Evolutionary conservation across 2,113 vertebrate species (phyloP), one percentile per base, ranked within the genome.

Genomic region (Morone chrysops): DNA sequence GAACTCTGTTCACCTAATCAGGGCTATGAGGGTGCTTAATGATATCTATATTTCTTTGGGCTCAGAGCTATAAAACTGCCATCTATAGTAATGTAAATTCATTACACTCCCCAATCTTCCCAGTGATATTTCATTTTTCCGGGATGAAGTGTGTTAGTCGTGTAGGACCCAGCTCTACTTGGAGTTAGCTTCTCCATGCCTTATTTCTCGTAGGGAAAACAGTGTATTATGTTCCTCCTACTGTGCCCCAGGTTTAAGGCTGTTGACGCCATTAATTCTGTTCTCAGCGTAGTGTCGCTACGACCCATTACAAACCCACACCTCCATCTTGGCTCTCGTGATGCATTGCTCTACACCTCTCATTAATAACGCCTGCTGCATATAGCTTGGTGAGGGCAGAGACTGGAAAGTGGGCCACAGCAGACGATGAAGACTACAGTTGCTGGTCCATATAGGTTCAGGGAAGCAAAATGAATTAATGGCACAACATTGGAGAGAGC

Each of bases 261-360:
- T 50, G 56, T 72, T 83, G 81, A 68, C 43, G 43, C 68, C 81
- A 92, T 92, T 86, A 83, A 92, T 92, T 91, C 69, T 77, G 45
- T 51, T 54, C 71, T 66, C 54, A 56, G 63, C 4, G 54, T 57
- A 56, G 61, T 79, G 80, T 81, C 31, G 68, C 78, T 82, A 57
- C 43, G 53, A 75, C 78, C 91, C 83, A 87, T 89, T 92, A 84
- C 73, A 81, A 70, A 80, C 76, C 77, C 45, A 66, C 77, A 59
- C 83, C 89, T 89, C 90, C 89, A 80, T 91, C 82, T 90, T 80
- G 70, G 70, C 74, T 81, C 74, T 56, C 48, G 59, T 91, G 92
- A 92, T 87, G 78, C 74, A 90, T 92, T 78, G 84, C 76, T 80
- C 75, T 66, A 16, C 14, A 18, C 57, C 67, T 81, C 53, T 85